Percentiles rank a stretch among this genome's conserved stretches.
phyloP scores from a whole-genome alignment of 2,888 invertebrate genomes.

The Lithodes maja region DNA sequence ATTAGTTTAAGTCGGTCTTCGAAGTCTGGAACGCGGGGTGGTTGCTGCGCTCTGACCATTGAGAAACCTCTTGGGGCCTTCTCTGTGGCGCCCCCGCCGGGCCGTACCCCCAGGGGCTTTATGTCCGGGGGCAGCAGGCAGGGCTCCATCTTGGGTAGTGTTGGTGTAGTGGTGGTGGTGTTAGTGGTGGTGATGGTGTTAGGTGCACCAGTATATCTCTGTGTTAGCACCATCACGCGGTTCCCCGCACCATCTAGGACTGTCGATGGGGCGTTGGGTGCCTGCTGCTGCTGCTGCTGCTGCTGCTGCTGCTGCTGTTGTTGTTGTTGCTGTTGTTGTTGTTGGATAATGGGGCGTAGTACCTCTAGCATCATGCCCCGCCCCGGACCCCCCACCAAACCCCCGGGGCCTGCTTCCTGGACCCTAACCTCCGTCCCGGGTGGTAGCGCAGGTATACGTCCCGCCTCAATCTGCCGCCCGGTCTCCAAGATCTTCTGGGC shows the following conservation, averaged over 20 bases:
- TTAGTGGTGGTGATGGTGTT: not conserved
- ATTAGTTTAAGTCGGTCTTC: conserved; percentile 92
- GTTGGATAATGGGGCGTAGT: conserved; percentile 10
- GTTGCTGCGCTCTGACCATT: conserved; percentile 62
- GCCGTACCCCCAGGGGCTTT: conserved; percentile 26
- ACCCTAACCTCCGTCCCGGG: conserved; percentile 68
- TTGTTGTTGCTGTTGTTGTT: not conserved
- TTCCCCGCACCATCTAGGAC: not conserved
- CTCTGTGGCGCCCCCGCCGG: conserved; percentile 22
- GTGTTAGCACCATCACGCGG: conserved; percentile 37
- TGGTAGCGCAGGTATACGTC: conserved; percentile 76
- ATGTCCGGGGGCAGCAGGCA: conserved; percentile 24
- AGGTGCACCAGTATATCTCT: not conserved
- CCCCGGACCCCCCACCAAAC: not conserved
- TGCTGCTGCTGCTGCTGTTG: conserved; percentile 9
- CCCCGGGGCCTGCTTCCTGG: conserved; percentile 33
- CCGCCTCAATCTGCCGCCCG: conserved; percentile 91
- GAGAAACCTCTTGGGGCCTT: conserved; percentile 39
- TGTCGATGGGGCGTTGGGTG: not conserved
- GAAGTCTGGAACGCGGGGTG: conserved; percentile 88
- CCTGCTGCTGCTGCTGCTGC: not conserved
- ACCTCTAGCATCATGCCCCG: conserved; percentile 3
- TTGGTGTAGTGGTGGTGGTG: not conserved
- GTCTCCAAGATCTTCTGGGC: conserved; percentile 93
- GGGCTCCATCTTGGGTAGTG: conserved; percentile 42